Evolutionary conservation across 1,140 invertebrate species (phyloP).

Genomic region (Trachymyrmex cornetzi): DNA sequence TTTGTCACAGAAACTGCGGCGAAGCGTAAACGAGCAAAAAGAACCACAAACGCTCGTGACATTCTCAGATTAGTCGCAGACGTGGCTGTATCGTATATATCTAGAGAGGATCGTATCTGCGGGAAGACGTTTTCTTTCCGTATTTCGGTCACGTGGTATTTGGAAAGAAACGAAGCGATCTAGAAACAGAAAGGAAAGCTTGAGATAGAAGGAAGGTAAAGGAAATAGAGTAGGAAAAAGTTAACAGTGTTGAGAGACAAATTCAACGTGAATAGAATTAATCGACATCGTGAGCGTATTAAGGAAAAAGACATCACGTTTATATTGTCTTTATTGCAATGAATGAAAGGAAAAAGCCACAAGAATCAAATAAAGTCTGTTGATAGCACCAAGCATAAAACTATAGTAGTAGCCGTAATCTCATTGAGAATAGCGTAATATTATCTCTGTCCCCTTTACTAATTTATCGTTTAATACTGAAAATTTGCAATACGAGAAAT

Average conservation of each 20-base stretch:
- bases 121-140: conserved; percentile 17
- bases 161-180: conserved; percentile 22
- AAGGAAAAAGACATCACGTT: conserved; percentile 56
- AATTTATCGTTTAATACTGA: conserved; percentile 5
- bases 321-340: conserved; percentile 27
- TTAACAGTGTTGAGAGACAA: conserved; percentile 56
- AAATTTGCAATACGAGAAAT: neutral
- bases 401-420: neutral
- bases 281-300: conserved; percentile 42
- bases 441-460: neutral
- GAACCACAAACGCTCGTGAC: conserved; percentile 43
- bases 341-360: conserved; percentile 17
- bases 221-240: conserved; percentile 72
- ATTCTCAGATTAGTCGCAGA: conserved; percentile 51
- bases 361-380: conserved; percentile 39
- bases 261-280: conserved; percentile 65
- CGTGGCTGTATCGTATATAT: conserved; percentile 8
- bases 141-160: conserved; percentile 50
- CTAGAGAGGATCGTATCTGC: neutral
- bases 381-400: neutral
- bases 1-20: conserved; percentile 37
- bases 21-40: conserved; percentile 48
- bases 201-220: conserved; percentile 36
- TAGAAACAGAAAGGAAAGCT: conserved; percentile 6
- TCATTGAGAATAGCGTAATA: neutral